Conservation (phyloP, 2,888 invertebrate species). For the Micoletzkya japonica region DNA sequence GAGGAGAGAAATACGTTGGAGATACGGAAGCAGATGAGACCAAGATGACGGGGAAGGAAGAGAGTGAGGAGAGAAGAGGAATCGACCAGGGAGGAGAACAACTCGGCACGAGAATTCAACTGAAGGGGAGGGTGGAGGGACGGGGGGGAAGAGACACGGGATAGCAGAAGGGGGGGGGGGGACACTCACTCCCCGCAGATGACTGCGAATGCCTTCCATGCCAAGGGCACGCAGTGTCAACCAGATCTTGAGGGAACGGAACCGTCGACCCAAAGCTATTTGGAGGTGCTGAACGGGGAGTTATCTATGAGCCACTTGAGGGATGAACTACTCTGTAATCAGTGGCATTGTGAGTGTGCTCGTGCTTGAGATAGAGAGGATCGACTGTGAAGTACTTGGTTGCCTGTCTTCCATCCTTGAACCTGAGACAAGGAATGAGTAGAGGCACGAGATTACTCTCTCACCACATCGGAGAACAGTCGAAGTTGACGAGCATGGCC, state of each 20-base stretch:
- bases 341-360: slow-evolving; percentile 91
- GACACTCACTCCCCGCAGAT: slow-evolving; percentile 73
- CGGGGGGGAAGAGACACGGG: background rate
- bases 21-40: slow-evolving; percentile 85
- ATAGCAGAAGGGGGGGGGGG: background rate
- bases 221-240: slow-evolving; percentile 92
- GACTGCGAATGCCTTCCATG: slow-evolving; percentile 85
- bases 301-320: background rate
- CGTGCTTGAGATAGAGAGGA: slow-evolving; percentile 92
- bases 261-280: slow-evolving; percentile 84
- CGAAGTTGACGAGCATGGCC: slow-evolving; percentile 98
- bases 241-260: slow-evolving; percentile 94
- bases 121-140: slow-evolving; percentile 43
- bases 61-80: slow-evolving; percentile 80
- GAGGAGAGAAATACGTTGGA: slow-evolving; percentile 68
- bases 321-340: slow-evolving; percentile 47
- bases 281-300: slow-evolving; percentile 57
- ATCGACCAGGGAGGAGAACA: slow-evolving; percentile 77
- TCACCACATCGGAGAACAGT: slow-evolving; percentile 98
- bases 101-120: slow-evolving; percentile 73
- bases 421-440: slow-evolving; percentile 1
- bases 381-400: slow-evolving; percentile 97
- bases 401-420: slow-evolving; percentile 80
- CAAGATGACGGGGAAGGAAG: slow-evolving; percentile 83
- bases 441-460: slow-evolving; percentile 15